Conservation (phyloP, 2,888 invertebrate genomes). For the Oxytorus armatus region DNA sequence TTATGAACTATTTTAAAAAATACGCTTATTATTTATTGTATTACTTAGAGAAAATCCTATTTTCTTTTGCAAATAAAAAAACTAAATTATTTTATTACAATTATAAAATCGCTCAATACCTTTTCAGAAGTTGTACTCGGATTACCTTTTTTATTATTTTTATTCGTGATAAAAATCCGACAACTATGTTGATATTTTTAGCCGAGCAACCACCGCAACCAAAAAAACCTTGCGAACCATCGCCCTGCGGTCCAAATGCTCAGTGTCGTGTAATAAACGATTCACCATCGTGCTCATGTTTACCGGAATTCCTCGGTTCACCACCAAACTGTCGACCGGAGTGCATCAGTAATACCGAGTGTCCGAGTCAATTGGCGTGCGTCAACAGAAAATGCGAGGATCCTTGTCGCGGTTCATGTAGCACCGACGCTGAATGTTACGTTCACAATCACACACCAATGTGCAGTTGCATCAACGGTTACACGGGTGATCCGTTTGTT, state of each 20-base stretch:
- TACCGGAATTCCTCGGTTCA: slow-evolving; percentile 83
- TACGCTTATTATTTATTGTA: slow-evolving; percentile 46
- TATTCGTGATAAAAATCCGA: no score
- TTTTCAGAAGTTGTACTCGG: no score
- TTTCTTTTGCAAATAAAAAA: no score
- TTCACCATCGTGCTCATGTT: slow-evolving; percentile 83
- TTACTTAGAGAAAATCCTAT: no score
- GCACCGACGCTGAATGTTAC: slow-evolving; percentile 87
- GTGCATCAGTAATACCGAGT: slow-evolving; percentile 85
- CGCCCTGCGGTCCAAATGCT: slow-evolving; percentile 86
- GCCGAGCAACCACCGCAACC: slow-evolving; percentile 73
- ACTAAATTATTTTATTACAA: no score
- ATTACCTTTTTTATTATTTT: no score
- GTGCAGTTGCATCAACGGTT: slow-evolving; percentile 89
- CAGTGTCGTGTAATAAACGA: slow-evolving; percentile 83
- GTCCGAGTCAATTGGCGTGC: slow-evolving; percentile 82
- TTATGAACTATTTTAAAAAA: no score
- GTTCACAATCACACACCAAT: slow-evolving; percentile 91
- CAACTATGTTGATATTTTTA: slow-evolving; percentile 45
- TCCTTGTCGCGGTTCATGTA: slow-evolving; percentile 85
- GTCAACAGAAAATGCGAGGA: slow-evolving; percentile 84
- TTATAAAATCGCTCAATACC: no score
- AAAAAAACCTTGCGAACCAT: slow-evolving; percentile 83
- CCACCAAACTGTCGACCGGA: slow-evolving; percentile 85
- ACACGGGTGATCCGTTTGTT: slow-evolving; percentile 91